Base-by-base conservation (phyloP, 2,888 invertebrate species). In the Ceraclea dissimilis region DNA sequence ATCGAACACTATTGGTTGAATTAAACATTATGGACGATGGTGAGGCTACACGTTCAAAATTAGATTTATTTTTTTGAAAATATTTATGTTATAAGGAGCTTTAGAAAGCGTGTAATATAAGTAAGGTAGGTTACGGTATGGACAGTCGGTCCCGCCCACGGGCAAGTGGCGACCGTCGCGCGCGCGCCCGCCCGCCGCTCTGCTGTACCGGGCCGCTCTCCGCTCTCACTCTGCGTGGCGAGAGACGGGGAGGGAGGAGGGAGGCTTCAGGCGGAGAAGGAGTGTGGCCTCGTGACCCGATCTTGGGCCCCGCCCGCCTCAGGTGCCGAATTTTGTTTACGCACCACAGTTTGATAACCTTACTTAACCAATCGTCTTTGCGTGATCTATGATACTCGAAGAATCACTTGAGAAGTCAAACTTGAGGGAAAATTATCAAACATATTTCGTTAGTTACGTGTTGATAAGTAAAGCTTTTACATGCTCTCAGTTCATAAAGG, bases 131-230 rank as follows among this genome's bases (percentile, higher is more conserved):
- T 43, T 43, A 43, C 26, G 26, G 26, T 6, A 26, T 26, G 26
- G 26, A n/a, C n/a, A n/a, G n/a, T n/a, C n/a, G n/a, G 26, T 51
- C 33, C 51, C 54, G 54, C 54, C 58, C 51, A 52, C 51, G 51
- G 54, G 58, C 54, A 52, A 49, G 49, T 70, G 73, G 72, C 70
- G 65, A 64, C 63, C 65, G 62, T 66, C 67, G 70, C 72, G 60
- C 65, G 46, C 60, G 57, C 58, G 55, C 60, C 58, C 60, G 54
- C 56, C 55, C 55, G 56, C 58, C 50, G 49, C 56, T 53, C 55
- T 51, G 52, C 49, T 44, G 43, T 22, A 18, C 47, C 46, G 49
- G 19, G 48, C 22, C 53, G 54, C 47, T 46, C 47, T 52, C 22
- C 53, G 54, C 47, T 46, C 47, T 52, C 21, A 26, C 39, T 34